These are phyloP conservation scores for Erynnis tages DNA, from an alignment of 2,888 invertebrate genomes.

Conservation along the genomic window DNA sequence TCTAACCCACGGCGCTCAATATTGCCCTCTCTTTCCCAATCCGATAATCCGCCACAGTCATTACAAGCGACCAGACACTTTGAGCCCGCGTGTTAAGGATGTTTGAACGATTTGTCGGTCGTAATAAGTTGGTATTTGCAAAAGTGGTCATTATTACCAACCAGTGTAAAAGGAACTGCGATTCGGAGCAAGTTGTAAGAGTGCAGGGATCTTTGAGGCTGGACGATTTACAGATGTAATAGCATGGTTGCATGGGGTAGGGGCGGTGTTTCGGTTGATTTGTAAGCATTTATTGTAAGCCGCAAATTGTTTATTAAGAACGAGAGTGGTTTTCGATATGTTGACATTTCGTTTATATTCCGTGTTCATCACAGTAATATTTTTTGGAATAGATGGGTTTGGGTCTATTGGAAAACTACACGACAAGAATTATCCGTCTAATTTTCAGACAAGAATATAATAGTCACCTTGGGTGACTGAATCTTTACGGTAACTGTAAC, in stretches of 20 bases:
- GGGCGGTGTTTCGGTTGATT: constrained; percentile 19
- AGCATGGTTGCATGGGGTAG: constrained; percentile 13
- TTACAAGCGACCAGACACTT: constrained; percentile 13
- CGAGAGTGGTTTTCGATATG: constrained; percentile 30
- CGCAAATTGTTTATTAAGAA: constrained; percentile 37
- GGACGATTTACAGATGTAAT: neutral
- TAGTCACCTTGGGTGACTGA: too few species aligned
- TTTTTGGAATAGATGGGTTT: constrained; percentile 2
- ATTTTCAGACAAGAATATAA: too few species aligned
- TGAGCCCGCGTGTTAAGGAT: constrained; percentile 16
- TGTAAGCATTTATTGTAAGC: constrained; percentile 31
- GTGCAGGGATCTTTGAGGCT: neutral
- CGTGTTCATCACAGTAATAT: constrained; percentile 10
- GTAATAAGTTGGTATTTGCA: constrained; percentile 18
- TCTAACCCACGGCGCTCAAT: neutral
- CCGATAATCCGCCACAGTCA: constrained; percentile 27
- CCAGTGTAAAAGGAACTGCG: neutral
- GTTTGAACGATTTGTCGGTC: constrained; percentile 5
- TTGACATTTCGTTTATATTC: constrained; percentile 35
- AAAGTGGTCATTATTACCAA: constrained; percentile 22
- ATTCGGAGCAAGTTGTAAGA: neutral
- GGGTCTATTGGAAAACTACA: neutral
- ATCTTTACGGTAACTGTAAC: too few species aligned
- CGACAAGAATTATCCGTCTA: too few species aligned
- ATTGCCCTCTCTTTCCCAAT: constrained; percentile 26